Evolutionary conservation across 2,113 vertebrate species (phyloP).

Genomic region (Albula goreensis): DNA sequence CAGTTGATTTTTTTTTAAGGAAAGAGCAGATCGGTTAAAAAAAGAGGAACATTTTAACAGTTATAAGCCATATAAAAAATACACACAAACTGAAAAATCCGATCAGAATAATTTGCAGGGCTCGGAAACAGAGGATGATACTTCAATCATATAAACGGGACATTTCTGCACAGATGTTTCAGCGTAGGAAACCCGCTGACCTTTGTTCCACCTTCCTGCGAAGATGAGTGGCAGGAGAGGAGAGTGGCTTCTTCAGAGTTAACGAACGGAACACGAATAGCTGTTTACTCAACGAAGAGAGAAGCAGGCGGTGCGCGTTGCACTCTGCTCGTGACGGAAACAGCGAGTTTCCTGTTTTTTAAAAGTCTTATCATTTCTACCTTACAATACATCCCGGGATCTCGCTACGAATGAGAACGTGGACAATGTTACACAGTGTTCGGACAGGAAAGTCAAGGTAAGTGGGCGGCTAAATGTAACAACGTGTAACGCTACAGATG

Average conservation of each 20-base stretch:
- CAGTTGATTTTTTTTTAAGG: too few relatives aligned
- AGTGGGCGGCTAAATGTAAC: background rate
- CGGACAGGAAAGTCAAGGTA: background rate
- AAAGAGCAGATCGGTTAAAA: too few relatives aligned
- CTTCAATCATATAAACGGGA: background rate
- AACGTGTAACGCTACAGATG: background rate
- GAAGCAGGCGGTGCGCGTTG: background rate
- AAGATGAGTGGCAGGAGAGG: background rate
- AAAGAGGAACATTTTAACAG: too few relatives aligned
- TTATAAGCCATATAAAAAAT: background rate
- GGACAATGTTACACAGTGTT: background rate
- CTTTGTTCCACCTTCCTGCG: background rate
- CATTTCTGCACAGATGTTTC: background rate
- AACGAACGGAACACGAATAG: background rate
- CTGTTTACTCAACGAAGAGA: background rate
- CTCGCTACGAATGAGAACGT: background rate
- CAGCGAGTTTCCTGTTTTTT: slow-evolving; percentile 2
- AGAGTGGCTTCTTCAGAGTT: background rate
- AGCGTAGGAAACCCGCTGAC: background rate
- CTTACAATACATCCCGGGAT: background rate
- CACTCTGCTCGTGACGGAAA: background rate
- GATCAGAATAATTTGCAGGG: too few relatives aligned
- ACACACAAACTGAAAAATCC: background rate
- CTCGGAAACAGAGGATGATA: background rate
- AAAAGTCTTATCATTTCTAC: background rate